phyloP scores from a whole-genome alignment of 1,140 invertebrate genomes.

The Lineus longissimus region DNA sequence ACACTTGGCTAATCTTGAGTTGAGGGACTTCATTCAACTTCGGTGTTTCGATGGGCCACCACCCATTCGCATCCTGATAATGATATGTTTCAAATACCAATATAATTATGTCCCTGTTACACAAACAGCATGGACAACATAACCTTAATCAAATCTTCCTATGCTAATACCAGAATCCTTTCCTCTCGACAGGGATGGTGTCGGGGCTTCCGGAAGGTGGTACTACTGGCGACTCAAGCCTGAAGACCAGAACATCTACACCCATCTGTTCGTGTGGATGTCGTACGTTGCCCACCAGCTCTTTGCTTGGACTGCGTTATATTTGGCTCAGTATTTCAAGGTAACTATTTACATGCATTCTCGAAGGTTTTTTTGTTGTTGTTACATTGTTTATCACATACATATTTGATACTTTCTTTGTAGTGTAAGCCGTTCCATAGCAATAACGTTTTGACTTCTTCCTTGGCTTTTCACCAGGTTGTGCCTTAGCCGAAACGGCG shows the following conservation, averaged over 20 bases:
- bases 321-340: constrained; percentile 12
- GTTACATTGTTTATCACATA: neutral
- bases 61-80: neutral
- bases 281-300: constrained; percentile 17
- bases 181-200: constrained; percentile 16
- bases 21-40: neutral
- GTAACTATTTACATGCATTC: neutral
- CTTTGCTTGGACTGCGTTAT: constrained; percentile 12
- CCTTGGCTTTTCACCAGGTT: no score
- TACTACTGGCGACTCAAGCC: constrained; percentile 23
- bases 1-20: neutral
- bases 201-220: constrained; percentile 9
- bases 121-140: no score
- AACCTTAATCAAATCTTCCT: no score
- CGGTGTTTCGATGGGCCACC: neutral
- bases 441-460: neutral
- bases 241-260: constrained; percentile 11
- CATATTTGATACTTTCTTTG: neutral
- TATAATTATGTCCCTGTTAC: no score
- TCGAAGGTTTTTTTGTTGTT: neutral
- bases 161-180: no score
- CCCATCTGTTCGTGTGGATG: constrained; percentile 17
- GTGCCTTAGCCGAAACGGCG: no score
- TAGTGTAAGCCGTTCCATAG: neutral
- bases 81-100: neutral